Evolutionary conservation across 2,113 vertebrate species (phyloP), one percentile per base, ranked within the genome.

Genomic region (Nesoenas mayeri): DNA sequence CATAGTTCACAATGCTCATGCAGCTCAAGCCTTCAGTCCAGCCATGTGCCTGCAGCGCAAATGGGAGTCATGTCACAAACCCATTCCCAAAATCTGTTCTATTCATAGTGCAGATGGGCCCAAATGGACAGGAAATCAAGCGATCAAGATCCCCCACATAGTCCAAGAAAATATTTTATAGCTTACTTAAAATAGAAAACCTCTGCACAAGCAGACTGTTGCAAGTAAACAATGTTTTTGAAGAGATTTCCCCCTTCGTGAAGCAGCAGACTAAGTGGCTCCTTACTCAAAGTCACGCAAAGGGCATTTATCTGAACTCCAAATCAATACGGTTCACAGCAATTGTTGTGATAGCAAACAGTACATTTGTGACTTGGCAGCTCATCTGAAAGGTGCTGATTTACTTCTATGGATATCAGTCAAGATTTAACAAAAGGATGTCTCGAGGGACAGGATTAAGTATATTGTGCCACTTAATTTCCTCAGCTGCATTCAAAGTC

Each of bases 331-430:
- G 0, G 93, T 85, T 95, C 97, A 95, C 34, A 62, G 96, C 83
- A 80, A 96, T 96, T 96, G 94, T 96, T 97, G 93, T 93, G 97
- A 97, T 96, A 97, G 96, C 96, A 97, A 97, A 97, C 95, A 97
- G 94, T 65, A 94, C 92, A 94, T 97, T 97, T 97, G 95, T 91
- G 96, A 97, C 88, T 96, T 97, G 97, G 97, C 96, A 97, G 94
- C 89, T 96, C 94, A 95, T 97, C 94, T 95, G 95, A 97, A 96
- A 93, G 92, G 94, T 94, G 95, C 89, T 70, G 95, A 97, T 95
- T 85, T 84, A 95, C 92, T 96, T 97, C 81, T 15, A 47, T 50
- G 88, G 88, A 95, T 94, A 88, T 93, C 86, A 96, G 96, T 95
- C 95, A 95, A 83, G 89, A 93, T 79, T 96, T 94, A 94, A 96